phyloP scores from a whole-genome alignment of 1,140 invertebrate genomes.

The Babylonia areolata region DNA sequence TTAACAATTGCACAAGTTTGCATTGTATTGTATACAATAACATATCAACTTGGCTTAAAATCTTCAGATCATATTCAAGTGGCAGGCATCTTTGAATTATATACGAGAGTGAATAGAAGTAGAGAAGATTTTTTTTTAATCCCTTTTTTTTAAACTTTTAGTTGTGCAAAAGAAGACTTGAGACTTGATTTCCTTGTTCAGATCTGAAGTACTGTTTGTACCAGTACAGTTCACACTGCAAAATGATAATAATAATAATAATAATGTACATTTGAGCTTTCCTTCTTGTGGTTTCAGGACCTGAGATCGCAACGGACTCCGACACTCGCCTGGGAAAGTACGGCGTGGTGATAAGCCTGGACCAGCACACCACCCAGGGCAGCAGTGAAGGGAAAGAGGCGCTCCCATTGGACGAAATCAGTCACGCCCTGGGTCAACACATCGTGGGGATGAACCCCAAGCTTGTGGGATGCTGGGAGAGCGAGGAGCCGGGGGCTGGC shows the following conservation, averaged over 20 bases:
- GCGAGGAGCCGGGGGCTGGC: conserved; percentile 48
- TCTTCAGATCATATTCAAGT: no score
- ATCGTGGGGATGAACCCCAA: conserved; percentile 92
- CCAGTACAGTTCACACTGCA: no score
- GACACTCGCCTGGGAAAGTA: conserved; percentile 82
- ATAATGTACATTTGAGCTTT: not conserved
- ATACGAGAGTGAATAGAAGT: no score
- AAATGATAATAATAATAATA: no score
- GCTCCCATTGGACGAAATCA: conserved; percentile 79
- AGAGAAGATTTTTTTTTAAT: no score
- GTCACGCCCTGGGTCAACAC: conserved; percentile 90
- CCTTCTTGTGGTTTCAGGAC: conserved; percentile 46
- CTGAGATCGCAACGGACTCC: conserved; percentile 42
- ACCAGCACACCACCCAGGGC: conserved; percentile 9
- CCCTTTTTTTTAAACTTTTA: no score
- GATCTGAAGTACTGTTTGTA: not conserved
- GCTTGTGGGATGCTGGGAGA: conserved; percentile 82
- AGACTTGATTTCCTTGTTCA: no score
- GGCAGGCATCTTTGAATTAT: no score
- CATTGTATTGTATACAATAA: no score
- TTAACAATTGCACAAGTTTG: no score
- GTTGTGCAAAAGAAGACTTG: no score
- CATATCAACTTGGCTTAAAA: no score
- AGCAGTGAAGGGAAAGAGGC: conserved; percentile 19
- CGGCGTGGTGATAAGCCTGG: conserved; percentile 84